A percentile compares a stretch with the other conserved stretches of the same genome.
phyloP scores from a whole-genome alignment of 2,113 vertebrate genomes.

The Psammodynastes pulverulentus region DNA sequence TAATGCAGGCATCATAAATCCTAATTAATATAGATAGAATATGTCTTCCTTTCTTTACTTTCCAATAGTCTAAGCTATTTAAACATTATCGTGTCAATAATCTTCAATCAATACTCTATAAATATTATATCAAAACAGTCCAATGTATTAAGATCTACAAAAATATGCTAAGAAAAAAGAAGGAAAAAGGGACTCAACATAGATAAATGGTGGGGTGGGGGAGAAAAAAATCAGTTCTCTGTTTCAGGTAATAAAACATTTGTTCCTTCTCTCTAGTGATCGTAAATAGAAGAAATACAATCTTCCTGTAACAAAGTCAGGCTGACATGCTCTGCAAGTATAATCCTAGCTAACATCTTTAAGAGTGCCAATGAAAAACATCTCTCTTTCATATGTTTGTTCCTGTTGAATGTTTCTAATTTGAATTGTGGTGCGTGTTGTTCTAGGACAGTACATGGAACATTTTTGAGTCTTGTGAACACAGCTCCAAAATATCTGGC shows the following conservation, averaged over 20 bases:
- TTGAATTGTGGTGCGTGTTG: background rate
- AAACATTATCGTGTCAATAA: background rate
- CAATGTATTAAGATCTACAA: background rate
- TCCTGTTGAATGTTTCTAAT: background rate
- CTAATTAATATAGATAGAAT: background rate
- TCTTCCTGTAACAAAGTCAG: constrained; percentile 35
- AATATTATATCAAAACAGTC: background rate
- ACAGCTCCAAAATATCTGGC: background rate
- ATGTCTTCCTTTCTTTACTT: background rate
- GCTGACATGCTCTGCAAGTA: constrained; percentile 16
- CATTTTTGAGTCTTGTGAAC: background rate
- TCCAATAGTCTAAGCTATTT: background rate
- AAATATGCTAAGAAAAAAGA: background rate
- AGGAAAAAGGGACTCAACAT: background rate
- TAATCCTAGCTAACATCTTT: constrained; percentile 5
- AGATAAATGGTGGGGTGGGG: background rate
- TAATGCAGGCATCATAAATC: background rate
- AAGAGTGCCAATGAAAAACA: background rate
- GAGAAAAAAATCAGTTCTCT: constrained; percentile 30
- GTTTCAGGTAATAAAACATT: constrained; percentile 33
- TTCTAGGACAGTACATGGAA: background rate
- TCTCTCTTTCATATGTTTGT: constrained; percentile 3
- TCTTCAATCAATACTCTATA: background rate
- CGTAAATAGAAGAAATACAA: constrained; percentile 56
- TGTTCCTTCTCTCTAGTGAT: constrained; percentile 34